A percentile compares a stretch with the other conserved stretches of the same genome.
Conservation (phyloP, 2,888 invertebrate species). For the Megamerina dolium region DNA sequence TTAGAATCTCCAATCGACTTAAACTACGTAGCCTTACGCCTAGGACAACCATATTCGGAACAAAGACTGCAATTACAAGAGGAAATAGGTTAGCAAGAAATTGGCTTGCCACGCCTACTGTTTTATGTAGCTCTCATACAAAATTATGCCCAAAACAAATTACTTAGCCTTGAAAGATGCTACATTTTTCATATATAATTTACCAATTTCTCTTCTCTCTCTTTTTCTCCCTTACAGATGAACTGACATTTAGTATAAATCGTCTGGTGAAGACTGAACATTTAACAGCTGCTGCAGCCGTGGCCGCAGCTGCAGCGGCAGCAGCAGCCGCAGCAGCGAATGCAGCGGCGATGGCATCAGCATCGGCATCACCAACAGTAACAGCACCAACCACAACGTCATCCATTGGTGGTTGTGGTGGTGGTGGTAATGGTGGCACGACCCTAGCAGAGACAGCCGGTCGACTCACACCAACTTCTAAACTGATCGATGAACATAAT, state of each 20-base stretch:
- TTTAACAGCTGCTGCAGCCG: slow-evolving; percentile 54
- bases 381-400: slow-evolving; percentile 29
- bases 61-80: no score
- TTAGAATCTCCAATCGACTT: no score
- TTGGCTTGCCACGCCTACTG: no score
- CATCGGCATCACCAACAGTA: slow-evolving; percentile 56
- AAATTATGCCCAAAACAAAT: no score
- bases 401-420: slow-evolving; percentile 11
- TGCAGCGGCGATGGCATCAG: slow-evolving; percentile 51
- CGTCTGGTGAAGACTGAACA: slow-evolving; percentile 59
- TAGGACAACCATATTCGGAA: no score
- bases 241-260: slow-evolving; percentile 78
- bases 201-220: slow-evolving; percentile 9
- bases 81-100: no score
- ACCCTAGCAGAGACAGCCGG: slow-evolving; percentile 8
- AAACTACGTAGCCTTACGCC: no score
- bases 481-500: slow-evolving; percentile 36
- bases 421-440: slow-evolving; percentile 1
- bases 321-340: slow-evolving; percentile 55
- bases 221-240: slow-evolving; percentile 55
- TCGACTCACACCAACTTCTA: slow-evolving; percentile 34
- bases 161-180: no score
- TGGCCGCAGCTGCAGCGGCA: slow-evolving; percentile 52
- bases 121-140: no score
- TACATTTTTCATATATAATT: no score